These are phyloP conservation scores for Lophochroa leadbeateri DNA, from an alignment of 2,113 vertebrate species.

Conservation along the genomic window DNA sequence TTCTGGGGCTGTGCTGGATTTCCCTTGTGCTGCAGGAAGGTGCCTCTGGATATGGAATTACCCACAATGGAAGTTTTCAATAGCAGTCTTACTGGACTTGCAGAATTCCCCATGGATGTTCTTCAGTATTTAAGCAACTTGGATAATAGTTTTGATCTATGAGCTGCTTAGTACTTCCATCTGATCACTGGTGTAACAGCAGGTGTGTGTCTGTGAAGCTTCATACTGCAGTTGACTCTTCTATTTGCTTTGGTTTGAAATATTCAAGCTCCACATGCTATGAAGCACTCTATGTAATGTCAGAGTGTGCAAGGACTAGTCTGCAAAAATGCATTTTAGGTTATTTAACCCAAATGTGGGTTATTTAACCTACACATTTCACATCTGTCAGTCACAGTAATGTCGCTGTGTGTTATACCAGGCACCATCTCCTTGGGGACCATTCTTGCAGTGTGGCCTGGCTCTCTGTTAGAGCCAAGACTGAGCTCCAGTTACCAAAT, in stretches of 20 bases:
- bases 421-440: neutral
- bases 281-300: neutral
- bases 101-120: neutral
- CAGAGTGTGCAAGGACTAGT: neutral
- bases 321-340: neutral
- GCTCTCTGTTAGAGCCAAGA: neutral
- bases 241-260: neutral
- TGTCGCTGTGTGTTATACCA: neutral
- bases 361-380: neutral
- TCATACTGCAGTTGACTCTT: neutral
- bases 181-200: neutral
- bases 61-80: neutral
- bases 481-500: neutral
- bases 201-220: neutral
- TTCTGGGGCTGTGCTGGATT: neutral
- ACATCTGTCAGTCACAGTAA: neutral
- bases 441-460: rapidly evolving
- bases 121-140: neutral
- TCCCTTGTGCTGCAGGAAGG: neutral
- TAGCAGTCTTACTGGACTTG: neutral
- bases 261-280: neutral
- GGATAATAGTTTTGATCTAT: neutral
- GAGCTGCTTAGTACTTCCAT: neutral
- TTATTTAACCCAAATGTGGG: neutral
- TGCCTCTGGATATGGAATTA: neutral